Percentiles rank a stretch among this genome's conserved stretches.
phyloP scores from a whole-genome alignment of 2,888 invertebrate genomes.

The Phasia obesa region DNA sequence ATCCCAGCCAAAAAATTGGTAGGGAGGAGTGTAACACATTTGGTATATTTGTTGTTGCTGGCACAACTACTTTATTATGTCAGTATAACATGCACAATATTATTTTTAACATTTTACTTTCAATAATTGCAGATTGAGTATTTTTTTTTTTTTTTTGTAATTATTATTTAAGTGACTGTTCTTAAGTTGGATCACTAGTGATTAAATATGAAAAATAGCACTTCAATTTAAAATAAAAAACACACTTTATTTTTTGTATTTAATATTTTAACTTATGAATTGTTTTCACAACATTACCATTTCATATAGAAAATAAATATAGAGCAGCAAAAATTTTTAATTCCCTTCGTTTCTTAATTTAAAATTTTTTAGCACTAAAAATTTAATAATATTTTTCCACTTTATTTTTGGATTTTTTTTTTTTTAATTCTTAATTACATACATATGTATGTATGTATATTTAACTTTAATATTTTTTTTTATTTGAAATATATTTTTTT shows the following conservation, averaged over 20 bases:
- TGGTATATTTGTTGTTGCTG: conserved; percentile 28
- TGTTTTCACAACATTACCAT: conserved; percentile 35
- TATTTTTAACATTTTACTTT: conserved; percentile 15
- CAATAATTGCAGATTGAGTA: neutral
- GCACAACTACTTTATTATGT: conserved; percentile 58
- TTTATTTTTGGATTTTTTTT: conserved; percentile 4
- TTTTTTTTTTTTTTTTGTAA: conserved; percentile 1
- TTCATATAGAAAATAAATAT: neutral
- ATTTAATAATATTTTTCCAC: neutral
- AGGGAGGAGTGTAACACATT: conserved; percentile 21
- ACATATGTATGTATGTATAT: neutral
- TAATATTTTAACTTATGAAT: neutral
- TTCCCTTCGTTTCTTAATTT: neutral
- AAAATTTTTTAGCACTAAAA: neutral
- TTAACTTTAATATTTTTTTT: conserved; percentile 12
- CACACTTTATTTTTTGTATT: neutral
- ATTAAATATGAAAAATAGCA: conserved; percentile 12
- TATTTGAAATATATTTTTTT: neutral
- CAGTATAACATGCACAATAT: conserved; percentile 47
- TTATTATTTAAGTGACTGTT: conserved; percentile 9
- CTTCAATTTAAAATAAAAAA: neutral
- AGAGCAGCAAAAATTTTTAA: neutral
- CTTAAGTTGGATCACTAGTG: conserved; percentile 17
- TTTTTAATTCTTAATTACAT: neutral
- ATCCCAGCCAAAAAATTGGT: conserved; percentile 21